Evolutionary conservation across 1,140 invertebrate genomes (phyloP), one percentile per base, ranked within the genome.

Genomic region (Solenopsis fugax): DNA sequence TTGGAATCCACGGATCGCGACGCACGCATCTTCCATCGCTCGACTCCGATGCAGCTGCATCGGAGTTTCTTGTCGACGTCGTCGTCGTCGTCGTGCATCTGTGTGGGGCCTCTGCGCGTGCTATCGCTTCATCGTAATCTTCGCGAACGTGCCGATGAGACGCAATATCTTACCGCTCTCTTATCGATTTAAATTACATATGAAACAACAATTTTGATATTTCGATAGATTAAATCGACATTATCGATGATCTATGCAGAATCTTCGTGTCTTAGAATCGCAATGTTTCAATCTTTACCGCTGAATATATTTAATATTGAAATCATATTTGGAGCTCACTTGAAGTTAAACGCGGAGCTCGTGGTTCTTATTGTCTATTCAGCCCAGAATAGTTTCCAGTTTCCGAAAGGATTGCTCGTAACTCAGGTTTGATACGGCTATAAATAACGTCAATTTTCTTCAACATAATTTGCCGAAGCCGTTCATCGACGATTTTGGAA

Each of bases 51-150:
- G 78, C 50, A 82, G 67, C 52, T 73, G 67, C 78, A 6, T 81
- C 50, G 65, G 54, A n/a, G n/a, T n/a, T n/a, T n/a, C n/a, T n/a
- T n/a, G n/a, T 29, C 29, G 29, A 29, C 29, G 29, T 29, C 29
- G 29, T 29, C 29, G 37, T 56, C 65, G 52, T 69, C 21, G 29
- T 10, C 24, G 41, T 29, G 37, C 48, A n/a, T 81, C 78, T 81
- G 78, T 37, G 34, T 45, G 18, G 45, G 77, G 64, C 34, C 48
- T 37, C 21, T 41, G 4, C 41, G 18, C 21, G 48, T 16, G 67
- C 12, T 75, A 84, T 84, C 80, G 52, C n/a, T 84, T 75, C 52
- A 21, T 50, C 41, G 80, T 75, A 75, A 84, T 84, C 54, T 84
- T n/a, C 52, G 1, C 37, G 65, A 10, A 12, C 48, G 64, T 50